phyloP scores from a whole-genome alignment of 2,797 vertebrate genomes.

The Acipenser oxyrinchus region DNA sequence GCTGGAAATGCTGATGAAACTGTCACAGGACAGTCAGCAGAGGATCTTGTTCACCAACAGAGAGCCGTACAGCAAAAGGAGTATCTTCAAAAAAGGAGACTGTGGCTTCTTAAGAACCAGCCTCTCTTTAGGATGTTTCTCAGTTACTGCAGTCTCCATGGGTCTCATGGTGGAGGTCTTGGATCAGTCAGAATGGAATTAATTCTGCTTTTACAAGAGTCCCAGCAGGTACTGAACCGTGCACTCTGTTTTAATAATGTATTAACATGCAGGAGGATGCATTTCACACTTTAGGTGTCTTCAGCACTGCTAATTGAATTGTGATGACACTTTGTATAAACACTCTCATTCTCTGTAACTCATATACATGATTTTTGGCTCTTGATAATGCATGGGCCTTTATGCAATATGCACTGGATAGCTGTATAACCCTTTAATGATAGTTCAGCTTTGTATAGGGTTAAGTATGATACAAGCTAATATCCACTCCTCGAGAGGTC shows the following conservation, averaged over 20 bases:
- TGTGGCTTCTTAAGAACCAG: conserved; percentile 90
- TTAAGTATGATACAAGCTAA: neutral
- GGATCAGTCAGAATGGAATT: conserved; percentile 97
- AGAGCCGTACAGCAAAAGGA: conserved; percentile 42
- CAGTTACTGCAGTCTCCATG: conserved; percentile 93
- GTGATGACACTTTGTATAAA: too few species aligned
- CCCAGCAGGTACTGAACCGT: conserved; percentile 75
- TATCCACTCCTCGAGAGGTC: too few species aligned
- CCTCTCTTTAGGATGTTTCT: conserved; percentile 91
- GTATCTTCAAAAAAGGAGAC: conserved; percentile 65
- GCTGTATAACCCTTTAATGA: too few species aligned
- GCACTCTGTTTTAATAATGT: too few species aligned
- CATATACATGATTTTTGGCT: too few species aligned
- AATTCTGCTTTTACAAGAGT: conserved; percentile 91
- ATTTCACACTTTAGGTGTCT: too few species aligned
- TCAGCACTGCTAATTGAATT: too few species aligned
- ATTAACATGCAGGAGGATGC: too few species aligned
- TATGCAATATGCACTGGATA: too few species aligned
- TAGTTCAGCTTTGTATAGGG: too few species aligned
- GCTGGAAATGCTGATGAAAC: conserved; percentile 36
- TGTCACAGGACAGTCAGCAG: conserved; percentile 43
- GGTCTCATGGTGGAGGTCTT: conserved; percentile 91
- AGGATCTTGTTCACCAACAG: conserved; percentile 50
- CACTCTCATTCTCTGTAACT: too few species aligned
- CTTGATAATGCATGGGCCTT: too few species aligned